Conservation (phyloP, 2,888 invertebrate species). For the Drosophila atroscutellata region DNA sequence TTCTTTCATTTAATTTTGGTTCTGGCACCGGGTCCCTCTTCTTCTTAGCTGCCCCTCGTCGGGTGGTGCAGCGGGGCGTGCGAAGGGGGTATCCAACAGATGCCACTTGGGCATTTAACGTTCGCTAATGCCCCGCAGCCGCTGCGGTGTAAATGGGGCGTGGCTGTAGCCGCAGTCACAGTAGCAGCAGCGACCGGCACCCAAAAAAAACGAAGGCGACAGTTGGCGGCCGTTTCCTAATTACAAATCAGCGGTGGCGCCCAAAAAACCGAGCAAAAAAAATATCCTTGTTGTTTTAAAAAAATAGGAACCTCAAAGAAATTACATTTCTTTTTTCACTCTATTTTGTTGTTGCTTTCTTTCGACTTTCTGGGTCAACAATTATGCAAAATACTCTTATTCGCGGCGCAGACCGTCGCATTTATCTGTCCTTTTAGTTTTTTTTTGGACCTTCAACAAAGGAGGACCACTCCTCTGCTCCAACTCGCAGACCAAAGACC, state of each 20-base stretch:
- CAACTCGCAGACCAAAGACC: conserved; percentile 4
- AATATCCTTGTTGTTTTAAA: conserved; percentile 40
- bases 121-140: conserved; percentile 74
- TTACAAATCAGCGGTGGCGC: conserved; percentile 82
- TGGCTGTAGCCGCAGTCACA: conserved; percentile 51
- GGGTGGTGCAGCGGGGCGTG: background rate
- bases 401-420: conserved; percentile 74
- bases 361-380: conserved; percentile 82
- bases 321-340: conserved; percentile 56
- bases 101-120: conserved; percentile 81
- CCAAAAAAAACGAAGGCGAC: conserved; percentile 70
- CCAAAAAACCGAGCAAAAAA: conserved; percentile 49
- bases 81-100: conserved; percentile 59
- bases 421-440: conserved; percentile 75
- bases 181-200: conserved; percentile 27
- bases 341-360: conserved; percentile 47
- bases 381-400: conserved; percentile 82
- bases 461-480: conserved; percentile 4
- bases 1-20: conserved; percentile 77
- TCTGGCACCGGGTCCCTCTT: conserved; percentile 39
- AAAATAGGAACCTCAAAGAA: conserved; percentile 45
- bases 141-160: conserved; percentile 77
- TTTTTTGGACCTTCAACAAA: conserved; percentile 50
- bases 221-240: conserved; percentile 83
- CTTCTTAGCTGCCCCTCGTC: conserved; percentile 27